These are phyloP conservation scores for Camptogramma bilineatum DNA, from an alignment of 2,888 invertebrate species.

Conservation along the genomic window DNA sequence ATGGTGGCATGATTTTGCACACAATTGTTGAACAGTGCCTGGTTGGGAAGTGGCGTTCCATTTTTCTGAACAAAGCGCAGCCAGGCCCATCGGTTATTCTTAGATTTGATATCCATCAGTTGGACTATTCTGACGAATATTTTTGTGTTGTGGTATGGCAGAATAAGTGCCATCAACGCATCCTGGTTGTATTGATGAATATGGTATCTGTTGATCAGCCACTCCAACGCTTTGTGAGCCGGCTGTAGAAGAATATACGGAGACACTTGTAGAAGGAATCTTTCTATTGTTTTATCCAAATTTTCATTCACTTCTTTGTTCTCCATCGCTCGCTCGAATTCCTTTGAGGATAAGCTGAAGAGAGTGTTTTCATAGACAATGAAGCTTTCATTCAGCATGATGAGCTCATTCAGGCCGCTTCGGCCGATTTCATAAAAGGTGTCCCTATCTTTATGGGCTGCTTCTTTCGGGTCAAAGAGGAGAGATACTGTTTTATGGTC, in stretches of 20 bases:
- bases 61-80: conserved; percentile 89
- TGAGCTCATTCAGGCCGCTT: conserved; percentile 93
- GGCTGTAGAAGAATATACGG: conserved; percentile 95
- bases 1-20: conserved; percentile 76
- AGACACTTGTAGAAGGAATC: conserved; percentile 92
- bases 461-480: conserved; percentile 95
- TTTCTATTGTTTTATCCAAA: conserved; percentile 90
- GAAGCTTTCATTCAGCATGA: conserved; percentile 90
- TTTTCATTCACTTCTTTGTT: conserved; percentile 90
- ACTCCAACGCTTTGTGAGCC: conserved; percentile 95
- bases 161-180: conserved; percentile 90
- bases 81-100: conserved; percentile 91
- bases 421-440: conserved; percentile 94
- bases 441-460: conserved; percentile 93
- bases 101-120: conserved; percentile 87
- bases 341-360: conserved; percentile 91
- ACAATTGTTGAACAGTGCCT: conserved; percentile 90
- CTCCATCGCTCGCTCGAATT: conserved; percentile 93
- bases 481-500: conserved; percentile 91
- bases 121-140: conserved; percentile 94
- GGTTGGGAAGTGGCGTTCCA: conserved; percentile 90
- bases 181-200: conserved; percentile 95
- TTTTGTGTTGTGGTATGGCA: conserved; percentile 97
- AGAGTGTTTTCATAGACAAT: conserved; percentile 89
- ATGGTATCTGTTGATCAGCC: conserved; percentile 95